Base-by-base conservation (phyloP, 2,113 vertebrate genomes). In the Puntigrus tetrazona region DNA sequence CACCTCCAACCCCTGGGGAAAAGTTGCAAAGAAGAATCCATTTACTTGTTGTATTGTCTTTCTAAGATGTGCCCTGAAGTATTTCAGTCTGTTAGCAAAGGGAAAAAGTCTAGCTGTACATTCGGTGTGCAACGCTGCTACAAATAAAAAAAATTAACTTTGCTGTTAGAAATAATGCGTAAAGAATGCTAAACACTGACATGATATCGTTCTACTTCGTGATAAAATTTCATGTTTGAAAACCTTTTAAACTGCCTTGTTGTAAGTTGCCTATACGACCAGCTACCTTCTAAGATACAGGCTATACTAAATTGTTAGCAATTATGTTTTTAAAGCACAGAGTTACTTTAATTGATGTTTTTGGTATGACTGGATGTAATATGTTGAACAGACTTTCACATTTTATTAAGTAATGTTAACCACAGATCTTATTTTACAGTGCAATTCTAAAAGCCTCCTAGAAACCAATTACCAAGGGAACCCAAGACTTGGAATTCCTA, bases 11-110 rank as follows among this genome's bases (percentile, higher is more conserved):
- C 61, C 22, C 25, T 80, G 4, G 43, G 59, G 77, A 22, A 52
- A 41, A 27, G 67, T 55, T 13, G 27, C 25, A 57, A 38, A 69
- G 87, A 86, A 10, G 20, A 72, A 78, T 57, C 45, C 22, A 52
- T 78, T 75, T 36, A 69, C 25, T 25, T 29, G 38, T 36, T 25
- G 61, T 18, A 52, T 14, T 45, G 57, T n/a, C n/a, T 74, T 47
- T 50, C 27, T 16, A 52, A 47, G 27, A 50, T 9, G 7, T 14
- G 47, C 38, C n/a, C n/a, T 45, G 4, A 63, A 43, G 34, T 45
- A n/a, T 50, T 81, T 69, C 29, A 25, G 7, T 69, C 10, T 81
- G 8, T 81, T 18, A 65, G 55, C 29, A 25, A 43, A 36, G 36
- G 0, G 27, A 31, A 34, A 9, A 52, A 36, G 27, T 16, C 10